These are phyloP conservation scores for Microdon myrmicae DNA, from an alignment of 2,888 invertebrate genomes.

Conservation along the genomic window DNA sequence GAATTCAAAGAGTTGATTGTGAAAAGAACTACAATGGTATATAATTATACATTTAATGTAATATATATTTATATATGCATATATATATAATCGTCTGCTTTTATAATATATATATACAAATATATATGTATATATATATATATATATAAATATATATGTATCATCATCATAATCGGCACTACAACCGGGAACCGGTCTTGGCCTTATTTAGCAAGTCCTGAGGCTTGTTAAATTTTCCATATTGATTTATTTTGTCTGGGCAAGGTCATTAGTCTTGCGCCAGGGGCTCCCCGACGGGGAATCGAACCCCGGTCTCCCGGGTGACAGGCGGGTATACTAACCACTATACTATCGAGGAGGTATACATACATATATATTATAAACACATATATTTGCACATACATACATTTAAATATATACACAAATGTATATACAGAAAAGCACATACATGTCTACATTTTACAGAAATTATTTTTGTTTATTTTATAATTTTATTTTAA, in stretches of 20 bases:
- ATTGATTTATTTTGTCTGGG: too few species aligned
- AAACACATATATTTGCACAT: background rate
- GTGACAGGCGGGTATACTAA: too few species aligned
- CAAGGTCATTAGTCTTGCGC: too few species aligned
- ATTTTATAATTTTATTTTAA: slow-evolving; percentile 25
- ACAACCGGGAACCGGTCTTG: too few species aligned
- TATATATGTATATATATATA: slow-evolving; percentile 17
- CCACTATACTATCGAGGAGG: too few species aligned
- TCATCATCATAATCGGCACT: too few species aligned
- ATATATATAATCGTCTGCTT: slow-evolving; percentile 39
- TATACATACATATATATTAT: background rate
- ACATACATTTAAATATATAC: slow-evolving; percentile 11
- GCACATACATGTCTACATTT: background rate
- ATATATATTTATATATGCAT: slow-evolving; percentile 41
- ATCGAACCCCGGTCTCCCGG: too few species aligned
- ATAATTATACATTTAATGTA: slow-evolving; percentile 4
- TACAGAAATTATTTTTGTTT: slow-evolving; percentile 24
- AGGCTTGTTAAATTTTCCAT: too few species aligned
- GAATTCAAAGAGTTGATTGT: slow-evolving; percentile 20
- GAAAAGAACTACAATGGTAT: slow-evolving; percentile 20
- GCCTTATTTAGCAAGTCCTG: too few species aligned
- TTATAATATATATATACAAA: slow-evolving; percentile 25
- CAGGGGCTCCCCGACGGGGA: too few species aligned
- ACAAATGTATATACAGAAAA: slow-evolving; percentile 18
- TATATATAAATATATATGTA: background rate